These are phyloP conservation scores for Sparidentex hasta DNA, from an alignment of 2,797 vertebrate genomes.

Conservation along the genomic window DNA sequence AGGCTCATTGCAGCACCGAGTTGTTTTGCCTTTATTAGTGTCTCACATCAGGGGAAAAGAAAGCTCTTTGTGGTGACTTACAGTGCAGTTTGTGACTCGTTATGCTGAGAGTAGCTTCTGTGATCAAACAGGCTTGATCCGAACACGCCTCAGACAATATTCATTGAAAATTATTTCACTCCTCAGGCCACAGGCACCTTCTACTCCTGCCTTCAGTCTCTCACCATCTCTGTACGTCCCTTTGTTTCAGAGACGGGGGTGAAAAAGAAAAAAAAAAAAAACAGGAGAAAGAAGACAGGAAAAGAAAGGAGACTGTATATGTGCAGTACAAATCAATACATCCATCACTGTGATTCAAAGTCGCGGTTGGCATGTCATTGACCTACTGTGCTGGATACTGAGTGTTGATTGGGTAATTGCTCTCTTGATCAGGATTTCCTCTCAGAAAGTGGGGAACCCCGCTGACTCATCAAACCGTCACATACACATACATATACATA, in stretches of 20 bases:
- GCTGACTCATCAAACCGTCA: constrained; percentile 62
- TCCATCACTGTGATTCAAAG: constrained; percentile 49
- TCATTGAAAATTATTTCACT: constrained; percentile 8
- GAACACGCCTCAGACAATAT: constrained; percentile 20
- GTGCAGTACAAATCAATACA: constrained; percentile 54
- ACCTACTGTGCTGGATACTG: constrained; percentile 61
- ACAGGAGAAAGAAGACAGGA: not conserved
- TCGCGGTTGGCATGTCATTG: constrained; percentile 44
- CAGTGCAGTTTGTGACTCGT: constrained; percentile 54
- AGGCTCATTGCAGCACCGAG: constrained; percentile 33
- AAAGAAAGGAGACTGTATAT: constrained; percentile 3
- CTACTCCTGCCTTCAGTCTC: not conserved
- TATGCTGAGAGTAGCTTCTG: constrained; percentile 23
- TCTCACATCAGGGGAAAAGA: constrained; percentile 18
- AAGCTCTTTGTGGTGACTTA: constrained; percentile 43
- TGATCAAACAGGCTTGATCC: constrained; percentile 38
- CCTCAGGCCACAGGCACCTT: constrained; percentile 4
- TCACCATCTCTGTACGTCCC: not conserved
- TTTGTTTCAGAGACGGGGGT: constrained; percentile 11
- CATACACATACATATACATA: not conserved
- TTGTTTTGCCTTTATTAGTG: constrained; percentile 56
- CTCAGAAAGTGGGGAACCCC: constrained; percentile 39
- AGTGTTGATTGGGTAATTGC: constrained; percentile 67
- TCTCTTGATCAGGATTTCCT: constrained; percentile 48
- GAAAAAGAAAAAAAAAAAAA: not conserved